These are phyloP conservation scores for Riparia riparia DNA, from an alignment of 2,113 vertebrate species.

Conservation along the genomic window DNA sequence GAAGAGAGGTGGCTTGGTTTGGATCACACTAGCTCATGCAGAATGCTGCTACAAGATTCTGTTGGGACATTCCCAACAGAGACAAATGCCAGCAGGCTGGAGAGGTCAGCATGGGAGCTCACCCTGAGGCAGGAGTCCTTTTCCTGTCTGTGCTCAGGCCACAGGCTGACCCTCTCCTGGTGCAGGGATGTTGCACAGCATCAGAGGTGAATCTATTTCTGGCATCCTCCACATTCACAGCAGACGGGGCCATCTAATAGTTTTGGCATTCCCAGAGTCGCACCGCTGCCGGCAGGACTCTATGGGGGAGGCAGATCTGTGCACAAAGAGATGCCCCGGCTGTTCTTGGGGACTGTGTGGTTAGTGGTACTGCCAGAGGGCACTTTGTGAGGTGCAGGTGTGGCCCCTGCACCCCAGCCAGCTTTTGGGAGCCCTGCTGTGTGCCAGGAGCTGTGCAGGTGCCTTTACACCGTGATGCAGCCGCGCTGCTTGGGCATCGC, in stretches of 20 bases:
- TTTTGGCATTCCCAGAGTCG: background rate
- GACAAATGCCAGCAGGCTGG: background rate
- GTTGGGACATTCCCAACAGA: background rate
- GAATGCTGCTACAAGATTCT: background rate
- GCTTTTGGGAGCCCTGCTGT: background rate
- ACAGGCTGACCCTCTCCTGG: background rate
- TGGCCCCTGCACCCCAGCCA: background rate
- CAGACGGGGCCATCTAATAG: constrained; percentile 10
- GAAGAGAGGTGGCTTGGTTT: background rate
- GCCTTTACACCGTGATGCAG: background rate
- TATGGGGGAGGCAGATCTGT: background rate
- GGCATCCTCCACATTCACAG: background rate
- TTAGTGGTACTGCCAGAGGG: background rate
- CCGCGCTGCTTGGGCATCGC: rapidly evolving
- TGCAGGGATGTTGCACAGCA: background rate
- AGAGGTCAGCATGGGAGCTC: background rate
- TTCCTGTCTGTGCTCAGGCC: background rate
- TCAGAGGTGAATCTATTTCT: background rate
- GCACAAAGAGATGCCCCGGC: rapidly evolving
- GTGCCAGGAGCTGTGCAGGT: background rate
- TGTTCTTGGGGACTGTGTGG: background rate
- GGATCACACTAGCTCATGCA: background rate
- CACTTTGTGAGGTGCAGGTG: background rate
- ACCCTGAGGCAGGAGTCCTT: background rate
- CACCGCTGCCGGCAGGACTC: rapidly evolving